Conservation (phyloP, 2,113 vertebrate species). For the Sciurus niger region DNA sequence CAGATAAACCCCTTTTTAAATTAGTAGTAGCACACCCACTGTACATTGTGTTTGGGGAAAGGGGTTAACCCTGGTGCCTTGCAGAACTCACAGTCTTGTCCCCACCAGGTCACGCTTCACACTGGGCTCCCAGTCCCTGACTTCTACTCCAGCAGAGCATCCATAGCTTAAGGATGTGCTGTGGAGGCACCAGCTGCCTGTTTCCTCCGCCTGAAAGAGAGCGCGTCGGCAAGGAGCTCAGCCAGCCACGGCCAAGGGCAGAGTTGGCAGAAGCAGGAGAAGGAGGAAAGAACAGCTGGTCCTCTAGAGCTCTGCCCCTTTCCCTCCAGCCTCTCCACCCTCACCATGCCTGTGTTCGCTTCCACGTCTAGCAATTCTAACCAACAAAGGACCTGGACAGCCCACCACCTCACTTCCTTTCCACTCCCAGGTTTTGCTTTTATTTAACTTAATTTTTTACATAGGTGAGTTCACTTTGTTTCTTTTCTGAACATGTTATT, state of each 20-base stretch:
- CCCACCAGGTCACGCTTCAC: conserved; percentile 95
- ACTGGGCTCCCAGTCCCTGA: conserved; percentile 97
- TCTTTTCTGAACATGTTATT: conserved; percentile 51
- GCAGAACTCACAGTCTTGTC: conserved; percentile 52
- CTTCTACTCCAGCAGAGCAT: conserved; percentile 94
- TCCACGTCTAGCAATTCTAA: conserved; percentile 80
- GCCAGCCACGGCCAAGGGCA: neutral
- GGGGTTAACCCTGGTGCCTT: accelerated
- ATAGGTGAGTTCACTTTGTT: conserved; percentile 63
- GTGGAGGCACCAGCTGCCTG: conserved; percentile 78
- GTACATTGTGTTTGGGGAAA: neutral
- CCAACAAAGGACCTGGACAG: conserved; percentile 80
- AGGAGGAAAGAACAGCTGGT: conserved; percentile 66
- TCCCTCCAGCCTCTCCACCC: conserved; percentile 43
- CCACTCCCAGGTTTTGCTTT: conserved; percentile 80
- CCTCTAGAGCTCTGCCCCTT: neutral
- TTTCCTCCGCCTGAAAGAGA: conserved; percentile 43
- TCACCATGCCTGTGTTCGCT: conserved; percentile 78
- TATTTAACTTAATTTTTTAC: conserved; percentile 67
- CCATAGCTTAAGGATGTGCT: conserved; percentile 86
- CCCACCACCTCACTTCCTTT: conserved; percentile 78
- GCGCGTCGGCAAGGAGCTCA: neutral
- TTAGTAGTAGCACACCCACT: neutral
- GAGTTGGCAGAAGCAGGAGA: neutral
- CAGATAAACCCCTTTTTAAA: neutral